A percentile compares a stretch with the other conserved stretches of the same genome.
Evolutionary conservation across 2,113 vertebrate species (phyloP).

Genomic region (Arenaria interpres): DNA sequence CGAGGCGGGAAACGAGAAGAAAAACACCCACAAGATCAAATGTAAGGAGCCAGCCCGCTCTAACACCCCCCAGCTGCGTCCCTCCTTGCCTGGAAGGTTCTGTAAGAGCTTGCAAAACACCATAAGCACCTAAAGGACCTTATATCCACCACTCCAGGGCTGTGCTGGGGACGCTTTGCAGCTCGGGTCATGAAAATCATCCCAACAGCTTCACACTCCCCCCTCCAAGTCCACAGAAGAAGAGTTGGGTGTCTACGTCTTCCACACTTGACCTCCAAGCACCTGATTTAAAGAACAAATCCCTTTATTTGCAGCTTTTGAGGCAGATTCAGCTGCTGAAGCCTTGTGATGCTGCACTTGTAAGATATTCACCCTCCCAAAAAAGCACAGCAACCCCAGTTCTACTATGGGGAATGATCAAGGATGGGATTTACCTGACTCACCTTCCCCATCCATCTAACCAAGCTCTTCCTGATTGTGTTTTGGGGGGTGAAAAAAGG

Average conservation of each 20-base stretch:
- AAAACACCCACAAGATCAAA: neutral
- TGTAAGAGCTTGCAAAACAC: neutral
- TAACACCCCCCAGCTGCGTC: too few species aligned
- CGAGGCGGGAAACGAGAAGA: neutral
- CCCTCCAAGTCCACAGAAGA: neutral
- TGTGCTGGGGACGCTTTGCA: neutral
- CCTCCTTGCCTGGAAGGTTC: too few species aligned
- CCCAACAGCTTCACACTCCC: neutral
- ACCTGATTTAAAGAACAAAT: neutral
- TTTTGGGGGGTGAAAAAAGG: accelerated
- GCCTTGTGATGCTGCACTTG: accelerated
- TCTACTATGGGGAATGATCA: accelerated
- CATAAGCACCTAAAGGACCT: neutral
- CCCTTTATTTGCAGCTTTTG: neutral
- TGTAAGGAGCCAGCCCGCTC: neutral
- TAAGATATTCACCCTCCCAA: neutral
- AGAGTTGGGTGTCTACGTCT: accelerated
- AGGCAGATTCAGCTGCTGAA: neutral
- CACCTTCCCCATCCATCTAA: neutral
- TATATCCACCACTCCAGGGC: neutral
- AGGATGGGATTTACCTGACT: accelerated
- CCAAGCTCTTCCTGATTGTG: neutral
- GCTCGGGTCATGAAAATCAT: neutral
- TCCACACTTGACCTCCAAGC: accelerated
- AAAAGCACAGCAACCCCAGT: neutral